phyloP scores from a whole-genome alignment of 1,140 invertebrate species.

The Halictus rubicundus region DNA sequence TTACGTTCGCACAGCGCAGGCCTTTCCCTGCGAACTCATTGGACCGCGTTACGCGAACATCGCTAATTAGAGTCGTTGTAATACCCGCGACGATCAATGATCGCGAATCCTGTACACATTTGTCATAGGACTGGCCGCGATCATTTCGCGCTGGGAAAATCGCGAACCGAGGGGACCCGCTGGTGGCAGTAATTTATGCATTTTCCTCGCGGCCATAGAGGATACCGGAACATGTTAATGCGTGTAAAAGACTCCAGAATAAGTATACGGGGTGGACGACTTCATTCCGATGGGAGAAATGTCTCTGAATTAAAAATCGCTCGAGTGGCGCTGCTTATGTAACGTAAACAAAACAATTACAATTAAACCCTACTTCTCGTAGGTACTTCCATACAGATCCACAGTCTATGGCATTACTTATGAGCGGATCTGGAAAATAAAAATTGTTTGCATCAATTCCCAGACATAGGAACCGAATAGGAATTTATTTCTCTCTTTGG shows the following conservation, averaged over 20 bases:
- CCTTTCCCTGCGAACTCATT: constrained; percentile 42
- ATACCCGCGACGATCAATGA: constrained; percentile 48
- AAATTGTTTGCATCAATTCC: too few species aligned
- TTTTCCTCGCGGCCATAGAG: constrained; percentile 20
- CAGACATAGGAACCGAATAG: too few species aligned
- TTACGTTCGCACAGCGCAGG: constrained; percentile 34
- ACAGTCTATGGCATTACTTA: too few species aligned
- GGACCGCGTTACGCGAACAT: constrained; percentile 45
- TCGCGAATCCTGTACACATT: constrained; percentile 53
- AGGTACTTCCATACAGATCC: too few species aligned
- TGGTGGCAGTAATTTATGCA: constrained; percentile 47
- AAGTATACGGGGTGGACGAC: too few species aligned
- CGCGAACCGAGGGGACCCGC: constrained; percentile 23
- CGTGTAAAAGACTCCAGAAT: constrained; percentile 26
- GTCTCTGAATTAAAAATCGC: too few species aligned
- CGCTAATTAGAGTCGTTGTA: constrained; percentile 60
- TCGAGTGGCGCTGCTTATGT: too few species aligned
- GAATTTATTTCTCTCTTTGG: too few species aligned
- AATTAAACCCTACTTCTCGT: too few species aligned
- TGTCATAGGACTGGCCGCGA: constrained; percentile 49
- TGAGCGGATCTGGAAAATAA: too few species aligned
- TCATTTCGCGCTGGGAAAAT: constrained; percentile 40
- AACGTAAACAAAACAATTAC: too few species aligned
- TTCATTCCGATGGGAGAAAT: too few species aligned
- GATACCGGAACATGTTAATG: constrained; percentile 53